Conservation (phyloP, 2,113 vertebrate species). For the Columba janthina region DNA sequence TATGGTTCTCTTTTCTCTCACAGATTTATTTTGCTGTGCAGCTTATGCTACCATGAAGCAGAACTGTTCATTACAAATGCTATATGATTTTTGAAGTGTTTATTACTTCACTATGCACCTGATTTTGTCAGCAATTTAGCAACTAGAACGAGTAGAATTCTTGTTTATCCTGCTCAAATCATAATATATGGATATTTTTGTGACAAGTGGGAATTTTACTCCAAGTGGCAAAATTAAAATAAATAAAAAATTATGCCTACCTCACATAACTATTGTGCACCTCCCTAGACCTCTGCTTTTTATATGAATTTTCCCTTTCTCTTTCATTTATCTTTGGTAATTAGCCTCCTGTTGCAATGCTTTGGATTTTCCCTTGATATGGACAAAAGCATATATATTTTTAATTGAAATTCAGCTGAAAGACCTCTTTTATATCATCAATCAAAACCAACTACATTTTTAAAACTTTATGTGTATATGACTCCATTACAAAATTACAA, state of each 20-base stretch:
- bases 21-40: neutral
- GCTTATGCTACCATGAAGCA: neutral
- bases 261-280: neutral
- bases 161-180: neutral
- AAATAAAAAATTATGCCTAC: neutral
- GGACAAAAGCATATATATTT: neutral
- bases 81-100: neutral
- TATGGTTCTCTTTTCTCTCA: neutral
- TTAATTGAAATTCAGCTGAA: neutral
- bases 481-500: neutral
- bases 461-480: neutral
- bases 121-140: neutral
- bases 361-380: neutral
- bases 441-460: neutral
- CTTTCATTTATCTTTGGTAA: neutral
- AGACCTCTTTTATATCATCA: neutral
- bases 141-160: neutral
- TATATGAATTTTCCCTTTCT: neutral
- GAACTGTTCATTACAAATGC: neutral
- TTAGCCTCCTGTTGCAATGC: neutral
- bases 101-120: neutral
- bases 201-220: neutral
- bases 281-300: neutral
- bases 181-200: neutral
- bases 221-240: neutral